Evolutionary conservation across 2,113 vertebrate genomes (phyloP), one percentile per base, ranked within the genome.

Genomic region (Synodontis membranacea): DNA sequence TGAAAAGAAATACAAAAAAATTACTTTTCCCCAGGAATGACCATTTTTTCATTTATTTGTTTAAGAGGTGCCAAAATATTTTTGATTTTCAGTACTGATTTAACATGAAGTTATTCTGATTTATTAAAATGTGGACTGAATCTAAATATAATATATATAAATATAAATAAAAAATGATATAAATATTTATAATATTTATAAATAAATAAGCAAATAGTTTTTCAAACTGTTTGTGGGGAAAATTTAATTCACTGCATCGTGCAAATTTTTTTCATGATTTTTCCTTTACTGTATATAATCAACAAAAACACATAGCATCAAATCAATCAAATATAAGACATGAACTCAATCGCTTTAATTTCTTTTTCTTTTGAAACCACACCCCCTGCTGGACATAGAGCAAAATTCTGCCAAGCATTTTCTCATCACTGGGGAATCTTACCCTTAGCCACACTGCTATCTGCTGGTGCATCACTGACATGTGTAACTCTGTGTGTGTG

Each of bases 371-470:
- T 60, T 66, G 37, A 52, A 56, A 84, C 17, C 5, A 34, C 74
- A 1, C 84, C 88, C 62, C 46, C 88, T 84, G 72, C 80, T 86
- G 88, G 74, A 56, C 64, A 75, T 0, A 39, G 48, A 58, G 9
- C 44, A 42, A 54, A 83, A 52, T 34, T 56, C 14, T 52, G 10
- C 83, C 28, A 62, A 88, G 48, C 17, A 62, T 62, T 81, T 39
- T 68, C 62, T 44, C 74, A 80, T 80, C 64, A 42, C 62, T 42
- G 48, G 52, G 62, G 60, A 42, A 86, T 86, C 76, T 86, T 70
- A 58, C 39, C 34, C 74, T 39, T 34, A 75, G 17, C 7, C 66
- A 37, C 72, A 78, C 46, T 64, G 70, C 82, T 82, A 81, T 86
- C 82, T 84, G 66, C 25, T 76, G 76, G 76, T 72, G 64, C 84